phyloP scores from a whole-genome alignment of 2,113 vertebrate genomes.

The Urocynchramus pylzowi region DNA sequence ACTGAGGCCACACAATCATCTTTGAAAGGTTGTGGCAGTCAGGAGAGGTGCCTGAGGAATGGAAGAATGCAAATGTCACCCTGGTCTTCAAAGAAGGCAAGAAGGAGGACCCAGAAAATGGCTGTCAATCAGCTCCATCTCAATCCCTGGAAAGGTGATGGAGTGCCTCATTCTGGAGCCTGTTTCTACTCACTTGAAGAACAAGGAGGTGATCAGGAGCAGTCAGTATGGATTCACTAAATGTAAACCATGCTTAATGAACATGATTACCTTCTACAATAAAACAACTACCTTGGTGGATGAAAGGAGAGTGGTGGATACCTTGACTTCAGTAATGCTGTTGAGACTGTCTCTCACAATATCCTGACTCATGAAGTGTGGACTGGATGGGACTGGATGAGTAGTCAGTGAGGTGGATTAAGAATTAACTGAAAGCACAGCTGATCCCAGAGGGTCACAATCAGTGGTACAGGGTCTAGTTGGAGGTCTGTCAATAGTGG shows the following conservation, averaged over 20 bases:
- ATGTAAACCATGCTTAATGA: neutral
- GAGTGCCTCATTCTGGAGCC: neutral
- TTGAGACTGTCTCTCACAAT: fast-evolving
- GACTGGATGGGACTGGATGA: neutral
- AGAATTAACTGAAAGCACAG: neutral
- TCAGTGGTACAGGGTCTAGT: too few relatives aligned
- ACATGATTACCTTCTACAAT: neutral
- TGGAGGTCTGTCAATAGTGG: neutral
- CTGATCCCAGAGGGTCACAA: neutral
- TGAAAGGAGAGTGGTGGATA: neutral
- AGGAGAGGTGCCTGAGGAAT: neutral
- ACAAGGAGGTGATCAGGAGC: neutral
- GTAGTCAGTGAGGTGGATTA: neutral
- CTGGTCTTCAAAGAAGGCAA: neutral
- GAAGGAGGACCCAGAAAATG: neutral
- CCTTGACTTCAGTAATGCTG: neutral
- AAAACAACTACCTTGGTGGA: neutral
- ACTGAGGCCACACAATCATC: neutral
- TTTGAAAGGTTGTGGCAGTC: neutral
- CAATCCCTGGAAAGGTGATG: neutral
- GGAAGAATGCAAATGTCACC: neutral
- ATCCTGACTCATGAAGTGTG: neutral
- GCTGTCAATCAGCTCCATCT: neutral
- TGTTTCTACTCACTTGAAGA: neutral
- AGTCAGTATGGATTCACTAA: neutral